phyloP scores from a whole-genome alignment of 2,113 vertebrate genomes.

The Xiphophorus hellerii region DNA sequence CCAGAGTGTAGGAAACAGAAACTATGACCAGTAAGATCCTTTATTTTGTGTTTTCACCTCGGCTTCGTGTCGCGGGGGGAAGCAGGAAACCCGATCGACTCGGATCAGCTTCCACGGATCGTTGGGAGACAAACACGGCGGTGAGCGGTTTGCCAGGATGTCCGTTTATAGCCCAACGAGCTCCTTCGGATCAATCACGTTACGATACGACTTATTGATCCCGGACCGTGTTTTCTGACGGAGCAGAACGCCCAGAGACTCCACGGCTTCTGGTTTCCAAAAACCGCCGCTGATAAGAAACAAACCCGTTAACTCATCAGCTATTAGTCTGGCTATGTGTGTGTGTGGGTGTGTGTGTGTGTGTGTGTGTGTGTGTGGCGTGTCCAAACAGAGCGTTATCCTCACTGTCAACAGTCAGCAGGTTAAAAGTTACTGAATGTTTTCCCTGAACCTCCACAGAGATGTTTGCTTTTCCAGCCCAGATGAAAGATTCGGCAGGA shows the following conservation, averaged over 20 bases:
- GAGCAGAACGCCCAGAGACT: conserved; percentile 17
- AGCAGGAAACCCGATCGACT: conserved; percentile 53
- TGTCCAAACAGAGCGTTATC: conserved; percentile 61
- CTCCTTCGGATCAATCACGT: conserved; percentile 58
- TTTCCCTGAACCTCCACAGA: conserved; percentile 9
- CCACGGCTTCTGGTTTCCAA: conserved; percentile 23
- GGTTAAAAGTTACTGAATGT: conserved; percentile 69
- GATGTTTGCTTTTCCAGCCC: too few relatives aligned
- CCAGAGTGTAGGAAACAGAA: not conserved
- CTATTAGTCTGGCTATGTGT: conserved; percentile 56
- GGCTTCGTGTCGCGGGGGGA: not conserved
- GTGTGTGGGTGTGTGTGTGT: conserved; percentile 32
- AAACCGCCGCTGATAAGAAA: conserved; percentile 57
- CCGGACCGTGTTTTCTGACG: conserved; percentile 28
- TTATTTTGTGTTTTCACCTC: not conserved
- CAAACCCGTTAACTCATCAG: conserved; percentile 68
- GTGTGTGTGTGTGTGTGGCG: conserved; percentile 36
- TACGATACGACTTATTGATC: conserved; percentile 62
- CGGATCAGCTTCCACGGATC: conserved; percentile 12
- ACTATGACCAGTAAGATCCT: not conserved
- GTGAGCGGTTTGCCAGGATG: conserved; percentile 31
- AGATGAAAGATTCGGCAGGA: too few relatives aligned
- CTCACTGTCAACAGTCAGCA: conserved; percentile 64
- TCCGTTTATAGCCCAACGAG: conserved; percentile 41
- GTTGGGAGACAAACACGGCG: conserved; percentile 46